Evolutionary conservation across 2,888 invertebrate genomes (phyloP), one percentile per base, ranked within the genome.

Genomic region (Mechanitis messenoides): DNA sequence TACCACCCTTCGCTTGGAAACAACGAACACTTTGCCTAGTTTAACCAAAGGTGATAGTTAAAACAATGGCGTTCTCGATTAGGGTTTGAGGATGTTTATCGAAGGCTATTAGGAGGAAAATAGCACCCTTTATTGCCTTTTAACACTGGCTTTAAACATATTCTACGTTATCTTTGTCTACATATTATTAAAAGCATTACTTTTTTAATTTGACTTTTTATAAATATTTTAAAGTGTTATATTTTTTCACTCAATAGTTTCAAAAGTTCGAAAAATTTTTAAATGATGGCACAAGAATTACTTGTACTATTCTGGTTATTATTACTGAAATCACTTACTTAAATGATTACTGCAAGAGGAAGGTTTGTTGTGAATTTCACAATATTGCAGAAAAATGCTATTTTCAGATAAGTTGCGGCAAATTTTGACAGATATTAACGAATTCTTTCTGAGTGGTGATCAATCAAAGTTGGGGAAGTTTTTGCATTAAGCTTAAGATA

Each of bases 351-450:
- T 31, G 28, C 7, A 45, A 12, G 45, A 42, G 38, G 9, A 20
- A 55, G 28, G 28, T 57, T 56, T 54, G 9, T 31, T 59, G 46
- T 33, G 45, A 61, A 63, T 62, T 64, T 62, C 59, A 65, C 55
- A 69, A 65, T 66, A 64, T 68, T 68, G 61, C 72, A 75, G 76
- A 79, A 76, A 77, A 80, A 69, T 74, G 70, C 68, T 72, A 74
- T 76, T 77, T 78, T 76, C 73, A 71, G 73, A 76, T 75, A 78
- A 77, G 81, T 78, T 71, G 81, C 71, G 79, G 83, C 79, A 84
- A 85, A 84, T 83, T 83, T 81, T 74, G 87, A 84, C 84, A 81
- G 84, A 79, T 87, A 85, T 85, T 86, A 85, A 87, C 84, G 87
- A 84, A 84, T 84, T 81, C 82, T 80, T 80, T 77, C 79, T 71